These are phyloP conservation scores for Rhorus exstirpatorius DNA, from an alignment of 2,888 invertebrate species.

Conservation along the genomic window DNA sequence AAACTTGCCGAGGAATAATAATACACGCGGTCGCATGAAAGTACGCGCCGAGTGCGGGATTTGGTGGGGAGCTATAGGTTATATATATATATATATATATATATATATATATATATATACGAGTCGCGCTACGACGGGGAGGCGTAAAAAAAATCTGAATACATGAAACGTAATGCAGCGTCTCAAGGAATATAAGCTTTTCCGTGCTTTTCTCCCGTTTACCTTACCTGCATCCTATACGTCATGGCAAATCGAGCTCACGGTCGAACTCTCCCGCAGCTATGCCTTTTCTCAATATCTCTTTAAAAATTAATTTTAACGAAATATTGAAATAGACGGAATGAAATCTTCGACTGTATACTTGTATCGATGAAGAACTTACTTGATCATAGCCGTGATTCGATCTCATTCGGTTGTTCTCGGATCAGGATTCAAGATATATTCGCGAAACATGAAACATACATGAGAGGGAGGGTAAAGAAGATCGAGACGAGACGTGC, in stretches of 20 bases:
- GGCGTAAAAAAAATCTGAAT: slow-evolving; percentile 83
- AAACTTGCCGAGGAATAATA: slow-evolving; percentile 85
- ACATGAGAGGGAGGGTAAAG: slow-evolving; percentile 57
- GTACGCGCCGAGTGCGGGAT: slow-evolving; percentile 58
- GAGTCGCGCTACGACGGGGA: slow-evolving; percentile 67
- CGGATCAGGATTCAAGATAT: slow-evolving; percentile 32
- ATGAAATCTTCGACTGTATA: neutral
- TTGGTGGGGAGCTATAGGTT: slow-evolving; percentile 50
- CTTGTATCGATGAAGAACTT: slow-evolving; percentile 5
- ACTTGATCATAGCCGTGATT: neutral
- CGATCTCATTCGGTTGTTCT: neutral
- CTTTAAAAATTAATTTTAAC: neutral
- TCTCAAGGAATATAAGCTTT: slow-evolving; percentile 66
- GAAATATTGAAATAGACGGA: neutral
- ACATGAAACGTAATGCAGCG: slow-evolving; percentile 84
- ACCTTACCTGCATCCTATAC: slow-evolving; percentile 14
- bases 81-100: slow-evolving; percentile 3
- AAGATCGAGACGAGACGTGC: slow-evolving; percentile 40
- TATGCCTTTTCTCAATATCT: neutral
- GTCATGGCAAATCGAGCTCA: slow-evolving; percentile 18
- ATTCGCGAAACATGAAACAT: slow-evolving; percentile 64
- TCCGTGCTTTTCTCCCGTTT: slow-evolving; percentile 56
- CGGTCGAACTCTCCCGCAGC: slow-evolving; percentile 16
- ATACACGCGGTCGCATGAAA: slow-evolving; percentile 79
- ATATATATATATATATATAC: slow-evolving; percentile 22